These are phyloP conservation scores for Drepana falcataria DNA, from an alignment of 2,888 invertebrate species.

Conservation along the genomic window DNA sequence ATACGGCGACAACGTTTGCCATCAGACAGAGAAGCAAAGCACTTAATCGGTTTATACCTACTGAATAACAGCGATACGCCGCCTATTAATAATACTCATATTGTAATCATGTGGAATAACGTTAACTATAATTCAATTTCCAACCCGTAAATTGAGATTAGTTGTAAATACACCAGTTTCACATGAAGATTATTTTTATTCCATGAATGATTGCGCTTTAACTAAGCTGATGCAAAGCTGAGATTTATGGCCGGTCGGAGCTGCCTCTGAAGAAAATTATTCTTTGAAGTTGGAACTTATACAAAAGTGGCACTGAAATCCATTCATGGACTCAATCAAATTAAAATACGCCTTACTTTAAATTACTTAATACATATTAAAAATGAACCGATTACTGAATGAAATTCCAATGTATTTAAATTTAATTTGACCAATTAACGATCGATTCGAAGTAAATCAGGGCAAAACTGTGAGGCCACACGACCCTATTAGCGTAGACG, in stretches of 20 bases:
- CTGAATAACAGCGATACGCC: too few relatives aligned
- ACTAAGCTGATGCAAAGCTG: not conserved
- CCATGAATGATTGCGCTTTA: not conserved
- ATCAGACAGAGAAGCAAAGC: too few relatives aligned
- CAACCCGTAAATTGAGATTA: not conserved
- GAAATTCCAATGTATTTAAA: conserved; percentile 24
- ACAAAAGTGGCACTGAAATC: not conserved
- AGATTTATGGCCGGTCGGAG: not conserved
- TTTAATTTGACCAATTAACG: conserved; percentile 42
- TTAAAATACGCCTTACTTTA: not conserved
- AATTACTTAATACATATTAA: not conserved
- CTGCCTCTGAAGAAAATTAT: not conserved
- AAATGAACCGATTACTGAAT: conserved; percentile 19
- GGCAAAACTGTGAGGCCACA: conserved; percentile 43
- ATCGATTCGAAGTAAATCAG: conserved; percentile 47
- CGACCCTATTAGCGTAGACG: conserved; percentile 43
- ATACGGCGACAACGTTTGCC: too few relatives aligned
- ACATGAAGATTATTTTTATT: not conserved
- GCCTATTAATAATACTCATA: too few relatives aligned
- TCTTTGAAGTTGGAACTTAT: not conserved
- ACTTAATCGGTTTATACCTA: too few relatives aligned
- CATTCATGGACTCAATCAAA: not conserved
- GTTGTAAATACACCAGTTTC: not conserved
- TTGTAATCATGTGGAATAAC: too few relatives aligned
- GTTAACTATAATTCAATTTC: not conserved